Base-by-base conservation (phyloP, 2,113 vertebrate species). In the Tachysurus vachellii region DNA sequence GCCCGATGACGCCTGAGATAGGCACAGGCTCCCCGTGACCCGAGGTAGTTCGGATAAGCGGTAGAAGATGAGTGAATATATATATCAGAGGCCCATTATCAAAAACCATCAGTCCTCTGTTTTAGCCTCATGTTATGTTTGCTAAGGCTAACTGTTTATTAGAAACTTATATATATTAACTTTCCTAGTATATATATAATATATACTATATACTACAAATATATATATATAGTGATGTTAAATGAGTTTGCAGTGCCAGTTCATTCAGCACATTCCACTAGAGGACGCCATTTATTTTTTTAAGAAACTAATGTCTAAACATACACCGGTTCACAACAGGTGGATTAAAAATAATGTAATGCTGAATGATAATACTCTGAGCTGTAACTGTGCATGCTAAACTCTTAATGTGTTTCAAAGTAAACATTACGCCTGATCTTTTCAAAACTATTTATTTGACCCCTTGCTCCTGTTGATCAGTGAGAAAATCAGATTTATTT, bases 201-300 rank as follows among this genome's bases (percentile, higher is more conserved):
- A n/a, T n/a, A n/a, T n/a, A n/a, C n/a, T n/a, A n/a, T n/a, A n/a
- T n/a, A n/a, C n/a, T n/a, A n/a, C n/a, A n/a, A n/a, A n/a, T n/a
- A n/a, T n/a, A n/a, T n/a, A n/a, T n/a, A n/a, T n/a, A n/a, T n/a
- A n/a, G 64, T 42, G 68, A 47, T 5, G 71, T 47, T 47, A 75
- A 75, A 75, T 13, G n/a, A 13, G 14, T 68, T 75, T 75, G 13
- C 1, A n/a, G 21, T 23, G 44, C 26, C 14, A 76, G 26, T 12
- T n/a, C 23, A 83, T 80, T 64, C 56, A 57, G 50, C 28, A 59
- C 1, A 54, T 23, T 59, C 85, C 89, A 89, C 80, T 75, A 6
- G 89, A 80, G 86, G 84, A 86, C 59, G 73, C 62, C 26, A 82
- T 28, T 66, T 21, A 8, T 13, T 17, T 44, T 8, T 80, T 2